A percentile compares a stretch with the other conserved stretches of the same genome.
Evolutionary conservation across 2,797 vertebrate genomes (phyloP).

Genomic region (Rhinatrema bivittatum): DNA sequence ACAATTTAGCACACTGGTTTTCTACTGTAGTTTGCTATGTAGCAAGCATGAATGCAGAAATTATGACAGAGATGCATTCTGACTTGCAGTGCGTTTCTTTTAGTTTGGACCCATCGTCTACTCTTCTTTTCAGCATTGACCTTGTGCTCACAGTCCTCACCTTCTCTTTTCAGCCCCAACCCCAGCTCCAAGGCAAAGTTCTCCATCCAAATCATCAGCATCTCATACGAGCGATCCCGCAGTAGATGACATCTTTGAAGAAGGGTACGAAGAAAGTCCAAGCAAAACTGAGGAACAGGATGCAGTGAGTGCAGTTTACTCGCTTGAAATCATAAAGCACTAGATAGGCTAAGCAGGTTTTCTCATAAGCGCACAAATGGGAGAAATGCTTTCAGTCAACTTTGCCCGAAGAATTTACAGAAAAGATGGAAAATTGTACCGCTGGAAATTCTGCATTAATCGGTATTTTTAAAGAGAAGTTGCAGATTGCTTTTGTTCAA

Average conservation of each 20-base stretch:
- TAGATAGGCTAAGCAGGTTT: neutral
- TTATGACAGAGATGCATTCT: neutral
- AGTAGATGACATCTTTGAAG: constrained; percentile 86
- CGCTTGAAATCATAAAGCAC: neutral
- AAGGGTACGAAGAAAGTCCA: constrained; percentile 90
- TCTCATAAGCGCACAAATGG: neutral
- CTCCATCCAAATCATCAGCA: constrained; percentile 89
- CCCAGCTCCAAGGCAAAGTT: constrained; percentile 87
- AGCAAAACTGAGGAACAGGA: constrained; percentile 91
- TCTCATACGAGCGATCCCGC: constrained; percentile 82
- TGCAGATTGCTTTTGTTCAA: too few species aligned
- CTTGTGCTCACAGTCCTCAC: constrained; percentile 6
- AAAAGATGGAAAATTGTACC: too few species aligned
- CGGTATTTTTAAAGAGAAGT: neutral
- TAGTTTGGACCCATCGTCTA: neutral
- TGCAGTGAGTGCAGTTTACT: constrained; percentile 70
- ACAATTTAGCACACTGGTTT: too few species aligned
- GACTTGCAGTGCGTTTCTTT: constrained; percentile 4
- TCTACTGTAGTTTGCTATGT: too few species aligned
- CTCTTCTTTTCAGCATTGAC: constrained; percentile 1
- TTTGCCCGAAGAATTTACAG: too few species aligned
- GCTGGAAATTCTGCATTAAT: too few species aligned
- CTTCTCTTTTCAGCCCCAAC: constrained; percentile 74
- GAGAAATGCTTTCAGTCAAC: too few species aligned
- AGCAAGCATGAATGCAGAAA: too few species aligned